phyloP scores from a whole-genome alignment of 2,888 invertebrate species.

The Syrphus vitripennis region DNA sequence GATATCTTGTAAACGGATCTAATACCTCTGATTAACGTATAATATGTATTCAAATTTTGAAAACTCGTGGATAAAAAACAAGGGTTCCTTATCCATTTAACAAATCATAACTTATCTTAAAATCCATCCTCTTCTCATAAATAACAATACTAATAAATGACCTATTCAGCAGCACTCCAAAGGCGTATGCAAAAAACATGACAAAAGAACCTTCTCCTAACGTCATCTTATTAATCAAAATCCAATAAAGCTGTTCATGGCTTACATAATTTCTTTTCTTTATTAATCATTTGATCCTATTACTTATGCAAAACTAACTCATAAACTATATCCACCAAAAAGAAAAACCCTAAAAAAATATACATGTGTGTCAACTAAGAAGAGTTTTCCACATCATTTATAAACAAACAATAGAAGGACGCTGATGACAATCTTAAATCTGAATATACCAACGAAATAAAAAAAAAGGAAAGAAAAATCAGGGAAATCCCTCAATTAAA shows the following conservation, averaged over 20 bases:
- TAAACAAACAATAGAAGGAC: conserved; percentile 25
- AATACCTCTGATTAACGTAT: too few species aligned
- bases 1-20: too few species aligned
- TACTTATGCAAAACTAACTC: conserved; percentile 68
- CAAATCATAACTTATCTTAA: conserved; percentile 39
- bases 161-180: neutral
- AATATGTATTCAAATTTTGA: neutral
- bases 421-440: neutral
- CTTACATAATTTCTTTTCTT: conserved; percentile 13
- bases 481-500: conserved; percentile 44
- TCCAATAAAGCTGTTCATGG: conserved; percentile 42
- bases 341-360: conserved; percentile 16
- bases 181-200: conserved; percentile 20
- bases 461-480: neutral
- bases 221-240: conserved; percentile 36
- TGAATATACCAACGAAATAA: neutral
- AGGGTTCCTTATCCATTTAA: conserved; percentile 26
- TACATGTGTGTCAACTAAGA: neutral
- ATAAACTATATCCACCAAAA: conserved; percentile 15
- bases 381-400: neutral
- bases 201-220: neutral
- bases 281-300: conserved; percentile 67
- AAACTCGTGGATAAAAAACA: neutral
- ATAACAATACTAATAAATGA: conserved; percentile 21
- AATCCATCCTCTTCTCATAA: neutral